Base-by-base conservation (phyloP, 2,888 invertebrate genomes). In the Epinotia brunnichana region DNA sequence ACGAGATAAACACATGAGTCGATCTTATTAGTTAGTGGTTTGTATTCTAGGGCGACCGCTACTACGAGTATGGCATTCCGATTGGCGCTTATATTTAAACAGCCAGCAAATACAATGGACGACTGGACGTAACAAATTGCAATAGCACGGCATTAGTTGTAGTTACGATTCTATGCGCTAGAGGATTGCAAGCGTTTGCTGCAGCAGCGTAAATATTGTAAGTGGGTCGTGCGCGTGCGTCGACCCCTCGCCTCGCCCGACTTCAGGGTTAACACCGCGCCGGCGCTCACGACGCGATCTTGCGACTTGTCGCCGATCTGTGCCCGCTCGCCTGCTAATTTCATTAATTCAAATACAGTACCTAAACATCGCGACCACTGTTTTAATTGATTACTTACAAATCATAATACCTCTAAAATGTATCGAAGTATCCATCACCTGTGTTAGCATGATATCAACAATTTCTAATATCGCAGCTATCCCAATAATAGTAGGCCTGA, bases 191-290 rank as follows among this genome's bases (percentile, higher is more conserved):
- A 90, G 84, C 85, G 82, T 80, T 85, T 79, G 81, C 81, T 80
- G 83, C 84, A 81, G 83, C 87, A 85, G 83, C 85, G 86, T 84
- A 87, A 35, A 9, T 85, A 81, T 83, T 84, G 87, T 87, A 92
- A 89, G 90, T 93, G 81, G 93, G 92, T 85, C 89, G 88, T 79
- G 85, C 81, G 88, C 88, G 93, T 83, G 83, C 92, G 83, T 88
- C 86, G 92, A 92, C 90, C 91, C 88, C 87, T 71, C 90, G 90
- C 81, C 87, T 71, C 90, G 90, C 81, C 87, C 90, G 89, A 84
- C 89, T 90, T 92, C 93, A 93, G 90, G 93, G 93, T 91, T 92
- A 92, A 83, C 82, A 77, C 76, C 77, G 76, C 74, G 41, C 35
- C 41, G 17, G 74, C 59, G 74, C 67, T 74, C 74, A 75, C 81